A percentile compares a stretch with the other conserved stretches of the same genome.
Evolutionary conservation across 2,113 vertebrate species (phyloP).

Genomic region (Cochlearius cochlearius): DNA sequence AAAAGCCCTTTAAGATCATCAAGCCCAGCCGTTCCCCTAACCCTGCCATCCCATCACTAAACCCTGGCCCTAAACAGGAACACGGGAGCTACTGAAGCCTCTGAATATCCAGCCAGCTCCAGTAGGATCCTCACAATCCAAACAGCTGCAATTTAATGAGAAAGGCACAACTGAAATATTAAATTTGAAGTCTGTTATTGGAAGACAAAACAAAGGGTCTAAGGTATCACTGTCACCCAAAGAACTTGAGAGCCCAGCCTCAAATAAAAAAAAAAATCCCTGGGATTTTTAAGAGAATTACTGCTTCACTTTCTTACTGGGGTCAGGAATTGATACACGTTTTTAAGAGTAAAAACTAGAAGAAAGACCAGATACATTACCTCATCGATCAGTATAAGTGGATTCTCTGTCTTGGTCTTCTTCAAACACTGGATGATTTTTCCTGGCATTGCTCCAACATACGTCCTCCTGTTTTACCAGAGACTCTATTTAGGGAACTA

Average conservation of each 20-base stretch:
- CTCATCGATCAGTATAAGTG: conserved; percentile 95
- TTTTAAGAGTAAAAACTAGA: not conserved
- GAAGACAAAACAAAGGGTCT: not conserved
- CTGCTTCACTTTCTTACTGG: not conserved
- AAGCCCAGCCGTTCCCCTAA: too few species aligned
- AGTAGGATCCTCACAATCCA: not conserved
- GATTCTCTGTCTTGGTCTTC: conserved; percentile 97
- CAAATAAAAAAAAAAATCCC: not conserved
- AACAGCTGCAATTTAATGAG: not conserved
- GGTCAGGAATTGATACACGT: not conserved
- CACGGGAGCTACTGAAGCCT: not conserved
- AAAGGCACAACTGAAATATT: not conserved
- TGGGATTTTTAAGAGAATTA: not conserved
- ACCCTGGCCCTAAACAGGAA: too few species aligned
- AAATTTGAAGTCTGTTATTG: not conserved
- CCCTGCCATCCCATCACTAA: too few species aligned
- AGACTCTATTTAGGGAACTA: not conserved
- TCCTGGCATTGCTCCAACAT: conserved; percentile 97
- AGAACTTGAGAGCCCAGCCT: not conserved
- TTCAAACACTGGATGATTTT: conserved; percentile 98
- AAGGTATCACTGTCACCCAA: not conserved
- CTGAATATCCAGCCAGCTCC: not conserved
- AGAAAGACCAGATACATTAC: conserved; percentile 55
- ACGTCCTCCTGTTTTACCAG: conserved; percentile 85
- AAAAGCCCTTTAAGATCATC: too few species aligned